Conservation (phyloP, 2,888 invertebrate genomes). For the Hemaris fuciformis region DNA sequence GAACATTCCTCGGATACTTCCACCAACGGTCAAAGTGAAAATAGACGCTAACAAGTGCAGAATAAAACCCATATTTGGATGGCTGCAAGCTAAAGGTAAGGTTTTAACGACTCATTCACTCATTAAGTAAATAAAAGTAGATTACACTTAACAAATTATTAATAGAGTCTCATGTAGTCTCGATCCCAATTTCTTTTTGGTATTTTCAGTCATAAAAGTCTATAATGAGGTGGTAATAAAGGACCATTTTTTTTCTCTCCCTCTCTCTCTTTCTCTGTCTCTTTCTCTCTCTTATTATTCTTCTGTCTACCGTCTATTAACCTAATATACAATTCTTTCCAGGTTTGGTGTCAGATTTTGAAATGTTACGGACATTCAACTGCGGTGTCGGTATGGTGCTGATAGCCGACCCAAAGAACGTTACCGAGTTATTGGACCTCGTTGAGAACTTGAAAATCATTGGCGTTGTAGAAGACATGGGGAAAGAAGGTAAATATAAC, state of each 20-base stretch:
- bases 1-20: slow-evolving; percentile 93
- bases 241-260: too few species aligned
- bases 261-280: too few species aligned
- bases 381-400: slow-evolving; percentile 96
- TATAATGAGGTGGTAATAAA: too few species aligned
- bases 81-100: slow-evolving; percentile 89
- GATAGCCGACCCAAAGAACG: slow-evolving; percentile 84
- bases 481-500: slow-evolving; percentile 59
- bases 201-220: too few species aligned
- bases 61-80: slow-evolving; percentile 91
- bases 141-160: too few species aligned
- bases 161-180: too few species aligned
- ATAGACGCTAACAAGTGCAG: slow-evolving; percentile 87
- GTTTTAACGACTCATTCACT: too few species aligned
- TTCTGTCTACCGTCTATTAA: too few species aligned
- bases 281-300: too few species aligned
- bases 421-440: slow-evolving; percentile 61
- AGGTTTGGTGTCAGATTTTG: slow-evolving; percentile 88
- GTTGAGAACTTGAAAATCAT: slow-evolving; percentile 66
- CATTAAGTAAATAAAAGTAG: too few species aligned
- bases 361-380: slow-evolving; percentile 96
- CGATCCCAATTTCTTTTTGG: too few species aligned
- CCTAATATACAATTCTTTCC: slow-evolving; percentile 4
- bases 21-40: slow-evolving; percentile 83
- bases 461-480: slow-evolving; percentile 63